Evolutionary conservation across 2,797 vertebrate species (phyloP).

Genomic region (Protonibea diacanthus): DNA sequence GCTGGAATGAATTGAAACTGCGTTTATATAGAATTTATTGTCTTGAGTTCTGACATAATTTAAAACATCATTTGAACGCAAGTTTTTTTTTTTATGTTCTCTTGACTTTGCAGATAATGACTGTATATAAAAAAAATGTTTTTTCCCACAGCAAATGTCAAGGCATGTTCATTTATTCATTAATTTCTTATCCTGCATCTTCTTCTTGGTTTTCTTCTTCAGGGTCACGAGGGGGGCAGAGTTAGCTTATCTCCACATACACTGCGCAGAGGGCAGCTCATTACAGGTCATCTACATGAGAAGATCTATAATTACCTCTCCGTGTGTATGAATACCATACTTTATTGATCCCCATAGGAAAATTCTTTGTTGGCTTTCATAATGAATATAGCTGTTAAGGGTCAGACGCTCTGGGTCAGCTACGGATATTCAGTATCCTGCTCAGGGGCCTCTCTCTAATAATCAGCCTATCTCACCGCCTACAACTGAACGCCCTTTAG

Average conservation of each 20-base stretch:
- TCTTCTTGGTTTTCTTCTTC: slow-evolving; percentile 11
- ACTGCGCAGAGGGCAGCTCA: slow-evolving; percentile 44
- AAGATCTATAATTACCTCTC: slow-evolving; percentile 66
- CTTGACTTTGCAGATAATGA: slow-evolving; percentile 42
- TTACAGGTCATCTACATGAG: slow-evolving; percentile 71
- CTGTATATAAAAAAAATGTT: slow-evolving; percentile 22
- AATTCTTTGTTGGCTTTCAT: slow-evolving; percentile 55
- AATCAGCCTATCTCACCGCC: not conserved
- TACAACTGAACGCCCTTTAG: not conserved
- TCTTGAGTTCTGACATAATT: slow-evolving; percentile 35
- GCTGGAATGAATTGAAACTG: slow-evolving; percentile 46
- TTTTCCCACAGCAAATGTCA: slow-evolving; percentile 24
- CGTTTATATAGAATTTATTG: slow-evolving; percentile 38
- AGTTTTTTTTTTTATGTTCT: slow-evolving; percentile 14
- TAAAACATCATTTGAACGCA: slow-evolving; percentile 7
- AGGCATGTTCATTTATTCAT: slow-evolving; percentile 21
- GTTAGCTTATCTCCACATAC: not conserved
- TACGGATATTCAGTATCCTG: slow-evolving; percentile 24
- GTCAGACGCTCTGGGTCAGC: slow-evolving; percentile 54
- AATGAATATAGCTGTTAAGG: slow-evolving; percentile 68
- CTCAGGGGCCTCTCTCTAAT: slow-evolving; percentile 30
- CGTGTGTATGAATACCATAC: slow-evolving; percentile 53
- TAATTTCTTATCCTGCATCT: slow-evolving; percentile 29
- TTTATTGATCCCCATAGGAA: slow-evolving; percentile 73
- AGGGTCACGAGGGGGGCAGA: slow-evolving; percentile 57